phyloP scores from a whole-genome alignment of 2,113 vertebrate species.

The Rhombomys opimus region DNA sequence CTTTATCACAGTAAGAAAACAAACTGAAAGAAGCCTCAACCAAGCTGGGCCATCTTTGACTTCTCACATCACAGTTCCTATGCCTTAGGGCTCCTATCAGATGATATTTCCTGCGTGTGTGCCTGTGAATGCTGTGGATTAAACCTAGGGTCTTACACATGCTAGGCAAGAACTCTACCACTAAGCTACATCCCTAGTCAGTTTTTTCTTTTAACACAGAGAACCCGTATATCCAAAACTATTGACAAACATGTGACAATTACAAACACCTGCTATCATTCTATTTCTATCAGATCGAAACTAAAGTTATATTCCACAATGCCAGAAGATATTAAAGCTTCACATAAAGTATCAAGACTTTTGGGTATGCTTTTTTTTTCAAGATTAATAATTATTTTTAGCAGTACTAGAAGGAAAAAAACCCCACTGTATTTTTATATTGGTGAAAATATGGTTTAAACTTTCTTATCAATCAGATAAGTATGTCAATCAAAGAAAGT shows the following conservation, averaged over 20 bases:
- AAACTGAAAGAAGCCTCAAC: neutral
- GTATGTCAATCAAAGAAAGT: neutral
- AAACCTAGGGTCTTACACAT: neutral
- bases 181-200: neutral
- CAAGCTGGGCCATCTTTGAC: neutral
- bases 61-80: neutral
- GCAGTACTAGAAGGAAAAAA: neutral
- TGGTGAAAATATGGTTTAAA: neutral
- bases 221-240: neutral
- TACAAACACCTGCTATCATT: neutral
- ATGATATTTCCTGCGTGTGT: neutral
- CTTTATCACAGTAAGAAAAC: neutral
- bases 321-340: constrained; percentile 10
- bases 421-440: neutral
- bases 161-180: neutral
- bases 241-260: neutral
- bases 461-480: neutral
- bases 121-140: too few relatives aligned
- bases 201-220: constrained; percentile 42
- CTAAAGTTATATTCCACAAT: constrained; percentile 6
- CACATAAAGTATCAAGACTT: neutral
- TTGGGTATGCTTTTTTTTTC: neutral
- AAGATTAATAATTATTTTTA: neutral
- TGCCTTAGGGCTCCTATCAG: neutral
- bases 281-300: constrained; percentile 43